Base-by-base conservation (phyloP, 2,888 invertebrate genomes). In the Malthinus seriepunctatus region DNA sequence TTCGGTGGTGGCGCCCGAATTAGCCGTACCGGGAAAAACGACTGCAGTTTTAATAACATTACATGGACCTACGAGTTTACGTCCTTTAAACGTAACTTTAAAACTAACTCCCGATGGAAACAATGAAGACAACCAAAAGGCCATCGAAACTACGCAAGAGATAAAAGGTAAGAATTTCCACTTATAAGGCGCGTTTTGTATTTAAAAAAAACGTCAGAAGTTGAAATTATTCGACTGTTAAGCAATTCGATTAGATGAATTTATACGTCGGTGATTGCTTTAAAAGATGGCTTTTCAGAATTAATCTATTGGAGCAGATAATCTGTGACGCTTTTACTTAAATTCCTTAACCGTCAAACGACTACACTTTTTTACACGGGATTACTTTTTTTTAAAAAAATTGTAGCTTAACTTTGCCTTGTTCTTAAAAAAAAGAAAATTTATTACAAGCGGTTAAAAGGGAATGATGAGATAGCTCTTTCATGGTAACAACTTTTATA, bases 1-100 rank as follows among this genome's bases (percentile, higher is more conserved):
- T 75, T 86, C 86, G 37, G 86, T 87, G 46, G 86, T 87, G 52
- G 85, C 86, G 1, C 86, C 87, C 5, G 86, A 86, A 71, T 82
- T 85, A 9, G 86, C 86, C 2, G 86, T 86, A 1, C 86, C 87
- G 0, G 87, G 86, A 32, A 85, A 85, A 75, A 84, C 85, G 15
- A 86, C 86, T 33, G 86, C 86, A 1, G 83, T 86, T 32, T 81
- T 87, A 9, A 84, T 87, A 55, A 86, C 86, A 37, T 80, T 87
- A 38, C 86, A 86, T 64, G 84, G 79, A 50, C 73, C 76, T n/a
- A 69, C 67, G 70, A 79, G 52, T 67, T 79, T 64, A 75, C 82
- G 67, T 78, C 84, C 78, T 0, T 78, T 85, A 15, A 86, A 86
- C 65, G 85, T 86, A 14, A 86, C 86, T 0, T 81, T 86, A 6